Evolutionary conservation across 2,113 vertebrate genomes (phyloP).

Genomic region (Chunga burmeisteri): DNA sequence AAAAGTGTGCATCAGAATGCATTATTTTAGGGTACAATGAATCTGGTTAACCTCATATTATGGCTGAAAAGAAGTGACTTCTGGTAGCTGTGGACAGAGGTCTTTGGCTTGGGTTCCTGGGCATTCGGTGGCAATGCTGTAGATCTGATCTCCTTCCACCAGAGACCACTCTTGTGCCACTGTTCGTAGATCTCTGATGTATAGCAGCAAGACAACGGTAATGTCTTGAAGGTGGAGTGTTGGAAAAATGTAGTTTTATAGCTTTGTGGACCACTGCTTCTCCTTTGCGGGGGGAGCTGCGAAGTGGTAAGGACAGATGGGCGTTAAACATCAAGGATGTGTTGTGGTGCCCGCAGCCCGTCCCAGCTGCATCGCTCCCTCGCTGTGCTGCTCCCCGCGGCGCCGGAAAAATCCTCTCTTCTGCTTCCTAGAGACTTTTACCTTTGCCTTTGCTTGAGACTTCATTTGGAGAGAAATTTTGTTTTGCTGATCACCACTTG

Average conservation of each 20-base stretch:
- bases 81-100: not conserved
- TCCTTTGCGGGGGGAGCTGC: not conserved
- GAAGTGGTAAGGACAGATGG: not conserved
- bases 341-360: accelerated
- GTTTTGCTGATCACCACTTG: accelerated
- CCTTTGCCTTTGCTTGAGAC: not conserved
- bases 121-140: not conserved
- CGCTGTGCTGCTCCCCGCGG: accelerated
- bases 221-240: not conserved
- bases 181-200: not conserved
- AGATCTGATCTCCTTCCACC: slow-evolving; percentile 42
- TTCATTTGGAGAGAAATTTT: not conserved
- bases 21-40: accelerated
- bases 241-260: not conserved
- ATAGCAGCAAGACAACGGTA: accelerated
- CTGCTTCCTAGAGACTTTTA: accelerated
- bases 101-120: accelerated
- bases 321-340: not conserved
- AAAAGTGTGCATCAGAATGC: accelerated
- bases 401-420: accelerated
- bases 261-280: not conserved
- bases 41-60: accelerated
- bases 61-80: not conserved
- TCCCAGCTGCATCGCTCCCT: not conserved
- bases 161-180: slow-evolving; percentile 70